Evolutionary conservation across 2,113 vertebrate species (phyloP).

Genomic region (cattle (Bos taurus)): DNA sequence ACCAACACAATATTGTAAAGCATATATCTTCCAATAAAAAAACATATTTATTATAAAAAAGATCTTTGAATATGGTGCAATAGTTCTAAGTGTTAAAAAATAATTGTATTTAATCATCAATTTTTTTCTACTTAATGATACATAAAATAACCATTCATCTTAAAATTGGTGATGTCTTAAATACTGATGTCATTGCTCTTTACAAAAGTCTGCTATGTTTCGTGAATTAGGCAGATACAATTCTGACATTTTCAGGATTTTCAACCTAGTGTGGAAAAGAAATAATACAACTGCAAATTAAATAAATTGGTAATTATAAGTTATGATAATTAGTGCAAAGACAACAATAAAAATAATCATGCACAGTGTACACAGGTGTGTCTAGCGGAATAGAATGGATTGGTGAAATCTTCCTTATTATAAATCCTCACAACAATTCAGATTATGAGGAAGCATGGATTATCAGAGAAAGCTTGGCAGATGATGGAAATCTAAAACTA

Average conservation of each 20-base stretch:
- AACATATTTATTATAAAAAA: not conserved
- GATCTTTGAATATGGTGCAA: not conserved
- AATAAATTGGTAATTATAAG: slow-evolving; percentile 6
- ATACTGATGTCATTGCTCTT: not conserved
- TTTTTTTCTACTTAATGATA: not conserved
- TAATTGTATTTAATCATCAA: not conserved
- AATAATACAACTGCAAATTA: slow-evolving; percentile 19
- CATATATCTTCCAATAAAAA: not conserved
- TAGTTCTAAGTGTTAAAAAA: not conserved
- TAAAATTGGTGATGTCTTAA: not conserved
- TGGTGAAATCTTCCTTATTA: not conserved
- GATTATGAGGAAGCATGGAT: not conserved
- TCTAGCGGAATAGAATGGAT: not conserved
- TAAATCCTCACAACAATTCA: not conserved
- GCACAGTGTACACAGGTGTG: not conserved
- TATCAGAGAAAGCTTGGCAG: not conserved
- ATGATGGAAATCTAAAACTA: not conserved
- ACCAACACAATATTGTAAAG: not conserved
- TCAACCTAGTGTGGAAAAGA: not conserved
- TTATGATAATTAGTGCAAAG: not conserved
- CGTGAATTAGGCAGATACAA: not conserved
- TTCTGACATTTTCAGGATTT: not conserved
- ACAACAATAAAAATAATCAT: not conserved
- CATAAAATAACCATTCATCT: not conserved
- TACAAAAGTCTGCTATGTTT: not conserved